A percentile compares a stretch with the other conserved stretches of the same genome.
Evolutionary conservation across 2,888 invertebrate species (phyloP).

Genomic region (Catocala sponsa): DNA sequence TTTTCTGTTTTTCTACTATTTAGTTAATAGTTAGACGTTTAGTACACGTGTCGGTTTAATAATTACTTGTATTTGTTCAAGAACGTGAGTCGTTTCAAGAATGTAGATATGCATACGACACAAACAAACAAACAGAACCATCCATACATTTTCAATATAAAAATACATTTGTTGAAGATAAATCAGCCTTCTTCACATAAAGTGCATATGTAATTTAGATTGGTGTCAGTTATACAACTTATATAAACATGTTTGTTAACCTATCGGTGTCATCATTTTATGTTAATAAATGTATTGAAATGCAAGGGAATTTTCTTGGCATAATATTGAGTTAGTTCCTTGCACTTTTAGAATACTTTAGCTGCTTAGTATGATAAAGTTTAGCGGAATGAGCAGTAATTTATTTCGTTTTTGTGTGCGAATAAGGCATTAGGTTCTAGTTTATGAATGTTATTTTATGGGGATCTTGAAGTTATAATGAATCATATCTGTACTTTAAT

Average conservation of each 20-base stretch:
- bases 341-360: background rate
- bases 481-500: too few relatives aligned
- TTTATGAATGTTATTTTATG: too few relatives aligned
- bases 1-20: too few relatives aligned
- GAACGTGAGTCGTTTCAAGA: slow-evolving; percentile 70
- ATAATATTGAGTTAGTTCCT: slow-evolving; percentile 6
- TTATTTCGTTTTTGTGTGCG: too few relatives aligned
- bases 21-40: slow-evolving; percentile 15
- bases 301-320: slow-evolving; percentile 23
- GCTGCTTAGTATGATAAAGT: too few relatives aligned
- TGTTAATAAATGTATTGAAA: slow-evolving; percentile 49
- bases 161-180: slow-evolving; percentile 51
- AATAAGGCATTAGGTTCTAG: too few relatives aligned
- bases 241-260: slow-evolving; percentile 55
- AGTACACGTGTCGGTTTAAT: slow-evolving; percentile 49
- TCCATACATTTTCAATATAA: slow-evolving; percentile 50
- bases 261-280: slow-evolving; percentile 43
- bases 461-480: too few relatives aligned
- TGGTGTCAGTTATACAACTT: slow-evolving; percentile 52
- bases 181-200: slow-evolving; percentile 51
- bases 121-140: slow-evolving; percentile 52
- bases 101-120: slow-evolving; percentile 51
- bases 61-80: slow-evolving; percentile 58
- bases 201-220: slow-evolving; percentile 57
- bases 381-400: too few relatives aligned